Percentiles rank a stretch among this genome's conserved stretches.
These are phyloP conservation scores for Listronotus oregonensis DNA, from an alignment of 1,140 invertebrate species.

Conservation along the genomic window DNA sequence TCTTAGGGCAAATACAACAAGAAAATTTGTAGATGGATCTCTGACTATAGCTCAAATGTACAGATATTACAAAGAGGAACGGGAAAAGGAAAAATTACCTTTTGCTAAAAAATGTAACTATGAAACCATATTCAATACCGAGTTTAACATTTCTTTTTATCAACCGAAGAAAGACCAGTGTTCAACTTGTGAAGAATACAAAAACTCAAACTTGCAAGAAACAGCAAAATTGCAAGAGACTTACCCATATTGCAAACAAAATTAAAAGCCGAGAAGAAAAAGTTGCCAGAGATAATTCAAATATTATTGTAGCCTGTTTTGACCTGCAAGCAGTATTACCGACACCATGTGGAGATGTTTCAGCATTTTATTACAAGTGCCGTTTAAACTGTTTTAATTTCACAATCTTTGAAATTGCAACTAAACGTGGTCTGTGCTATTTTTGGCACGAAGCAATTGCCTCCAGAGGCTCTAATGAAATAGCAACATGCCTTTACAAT, in stretches of 20 bases:
- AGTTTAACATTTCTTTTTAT: constrained; percentile 54
- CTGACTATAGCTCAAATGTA: constrained; percentile 47
- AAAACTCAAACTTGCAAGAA: constrained; percentile 45
- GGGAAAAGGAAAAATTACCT: constrained; percentile 11
- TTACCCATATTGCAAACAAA: constrained; percentile 49
- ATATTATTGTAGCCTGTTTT: constrained; percentile 12
- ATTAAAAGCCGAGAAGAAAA: constrained; percentile 42
- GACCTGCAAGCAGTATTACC: constrained; percentile 49
- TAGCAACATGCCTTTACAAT: constrained; percentile 44
- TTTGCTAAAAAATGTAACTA: constrained; percentile 43
- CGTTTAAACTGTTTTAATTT: constrained; percentile 50
- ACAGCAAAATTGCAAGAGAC: neutral
- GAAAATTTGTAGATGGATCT: constrained; percentile 45
- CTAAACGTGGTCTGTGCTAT: constrained; percentile 46
- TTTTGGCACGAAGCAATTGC: constrained; percentile 57
- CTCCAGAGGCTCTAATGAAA: constrained; percentile 55
- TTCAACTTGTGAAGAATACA: constrained; percentile 48
- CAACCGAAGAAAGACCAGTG: constrained; percentile 56
- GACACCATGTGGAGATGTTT: constrained; percentile 42
- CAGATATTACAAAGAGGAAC: constrained; percentile 33
- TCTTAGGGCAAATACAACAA: constrained; percentile 14
- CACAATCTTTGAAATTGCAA: constrained; percentile 48
- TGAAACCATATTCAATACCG: constrained; percentile 48
- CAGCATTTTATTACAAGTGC: constrained; percentile 48
- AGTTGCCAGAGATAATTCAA: constrained; percentile 13